phyloP scores from a whole-genome alignment of 2,888 invertebrate genomes.

The Sarcophaga variegata region DNA sequence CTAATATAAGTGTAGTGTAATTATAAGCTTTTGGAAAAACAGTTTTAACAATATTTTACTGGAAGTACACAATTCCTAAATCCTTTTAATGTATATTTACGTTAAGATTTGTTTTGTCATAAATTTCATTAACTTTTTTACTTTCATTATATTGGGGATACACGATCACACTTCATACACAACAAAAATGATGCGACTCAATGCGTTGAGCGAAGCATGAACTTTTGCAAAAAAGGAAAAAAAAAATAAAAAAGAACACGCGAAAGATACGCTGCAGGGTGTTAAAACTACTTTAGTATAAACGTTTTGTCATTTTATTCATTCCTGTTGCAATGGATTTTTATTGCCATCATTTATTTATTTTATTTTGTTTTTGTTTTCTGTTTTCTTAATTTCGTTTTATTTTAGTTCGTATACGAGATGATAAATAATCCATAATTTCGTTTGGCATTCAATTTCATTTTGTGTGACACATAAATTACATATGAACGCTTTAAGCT shows the following conservation, averaged over 20 bases:
- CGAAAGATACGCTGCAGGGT: constrained; percentile 60
- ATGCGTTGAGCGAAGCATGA: constrained; percentile 37
- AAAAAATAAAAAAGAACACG: constrained; percentile 26
- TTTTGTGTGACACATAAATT: constrained; percentile 82
- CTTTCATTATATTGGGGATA: constrained; percentile 5
- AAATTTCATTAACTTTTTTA: constrained; percentile 52
- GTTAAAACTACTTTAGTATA: constrained; percentile 58
- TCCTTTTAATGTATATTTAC: background rate
- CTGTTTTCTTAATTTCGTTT: constrained; percentile 48
- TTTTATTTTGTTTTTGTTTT: background rate
- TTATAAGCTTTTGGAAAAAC: too few species aligned
- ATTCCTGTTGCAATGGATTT: constrained; percentile 44
- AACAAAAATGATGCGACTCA: constrained; percentile 58
- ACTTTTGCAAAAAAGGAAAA: constrained; percentile 17
- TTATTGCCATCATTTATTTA: constrained; percentile 10
- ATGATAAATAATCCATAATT: constrained; percentile 82
- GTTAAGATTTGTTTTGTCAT: constrained; percentile 53
- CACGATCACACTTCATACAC: constrained; percentile 11
- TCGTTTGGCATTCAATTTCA: constrained; percentile 81
- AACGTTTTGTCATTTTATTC: constrained; percentile 57
- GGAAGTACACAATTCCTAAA: background rate
- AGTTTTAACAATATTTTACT: background rate
- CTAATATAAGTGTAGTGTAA: too few species aligned
- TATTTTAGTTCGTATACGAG: constrained; percentile 73
- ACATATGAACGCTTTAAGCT: constrained; percentile 82